Percentiles rank a stretch among this genome's conserved stretches.
Conservation (phyloP, 2,797 vertebrate species). For the Sebastes kiyomatsui region DNA sequence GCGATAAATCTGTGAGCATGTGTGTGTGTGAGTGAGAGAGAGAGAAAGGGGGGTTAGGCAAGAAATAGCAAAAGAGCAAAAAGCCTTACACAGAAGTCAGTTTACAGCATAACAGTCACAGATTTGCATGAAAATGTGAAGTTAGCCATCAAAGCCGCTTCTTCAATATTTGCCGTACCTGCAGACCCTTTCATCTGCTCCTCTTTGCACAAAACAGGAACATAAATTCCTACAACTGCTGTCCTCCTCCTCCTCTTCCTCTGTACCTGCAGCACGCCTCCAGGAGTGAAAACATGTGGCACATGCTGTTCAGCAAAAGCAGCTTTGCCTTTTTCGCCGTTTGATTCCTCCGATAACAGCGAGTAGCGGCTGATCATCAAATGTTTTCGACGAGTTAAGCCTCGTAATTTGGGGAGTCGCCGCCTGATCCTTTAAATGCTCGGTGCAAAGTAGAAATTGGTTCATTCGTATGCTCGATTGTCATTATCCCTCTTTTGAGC, state of each 20-base stretch:
- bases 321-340: conserved; percentile 45
- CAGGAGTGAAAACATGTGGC: conserved; percentile 52
- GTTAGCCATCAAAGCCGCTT: neutral
- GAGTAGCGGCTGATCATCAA: conserved; percentile 53
- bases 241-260: conserved; percentile 21
- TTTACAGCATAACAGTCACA: neutral
- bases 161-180: neutral
- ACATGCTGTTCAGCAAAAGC: conserved; percentile 54
- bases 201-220: conserved; percentile 19
- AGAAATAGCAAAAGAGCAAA: conserved; percentile 62
- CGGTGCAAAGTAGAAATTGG: conserved; percentile 56
- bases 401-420: conserved; percentile 58
- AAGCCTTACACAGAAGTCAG: conserved; percentile 26
- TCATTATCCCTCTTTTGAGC: conserved; percentile 69
- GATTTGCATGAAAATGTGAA: conserved; percentile 22
- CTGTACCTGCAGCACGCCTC: conserved; percentile 25
- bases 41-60: conserved; percentile 6
- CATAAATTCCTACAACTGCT: conserved; percentile 22
- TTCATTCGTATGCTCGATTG: conserved; percentile 61
- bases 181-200: conserved; percentile 24
- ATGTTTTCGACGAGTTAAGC: conserved; percentile 59
- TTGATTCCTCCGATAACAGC: conserved; percentile 61
- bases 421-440: conserved; percentile 67
- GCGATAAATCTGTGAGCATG: conserved; percentile 72
- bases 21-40: conserved; percentile 42